phyloP scores from a whole-genome alignment of 2,888 invertebrate genomes.

The Harpalus rufipes region DNA sequence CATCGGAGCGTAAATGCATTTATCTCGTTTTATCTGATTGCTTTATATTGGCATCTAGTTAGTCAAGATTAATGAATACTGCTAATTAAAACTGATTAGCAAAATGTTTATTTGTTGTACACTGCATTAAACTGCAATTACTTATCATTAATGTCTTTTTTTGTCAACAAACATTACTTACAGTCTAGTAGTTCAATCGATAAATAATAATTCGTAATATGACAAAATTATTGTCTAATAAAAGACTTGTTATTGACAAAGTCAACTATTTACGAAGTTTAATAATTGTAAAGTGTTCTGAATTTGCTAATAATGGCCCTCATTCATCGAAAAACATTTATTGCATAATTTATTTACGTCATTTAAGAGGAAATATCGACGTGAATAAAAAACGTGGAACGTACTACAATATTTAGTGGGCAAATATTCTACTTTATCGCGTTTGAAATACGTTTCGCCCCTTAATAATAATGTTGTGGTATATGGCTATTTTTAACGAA shows the following conservation, averaged over 20 bases:
- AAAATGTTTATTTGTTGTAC: background rate
- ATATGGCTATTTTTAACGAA: slow-evolving; percentile 28
- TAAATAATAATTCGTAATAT: too few species aligned
- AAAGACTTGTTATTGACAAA: background rate
- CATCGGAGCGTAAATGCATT: background rate
- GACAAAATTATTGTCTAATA: too few species aligned
- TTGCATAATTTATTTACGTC: slow-evolving; percentile 2
- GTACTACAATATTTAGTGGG: slow-evolving; percentile 17
- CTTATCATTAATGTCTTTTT: background rate
- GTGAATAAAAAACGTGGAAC: background rate
- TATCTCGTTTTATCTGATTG: background rate
- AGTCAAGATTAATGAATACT: background rate
- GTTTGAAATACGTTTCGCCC: slow-evolving; percentile 2
- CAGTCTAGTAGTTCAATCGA: too few species aligned
- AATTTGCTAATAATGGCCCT: background rate
- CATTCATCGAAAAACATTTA: background rate
- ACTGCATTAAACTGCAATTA: background rate
- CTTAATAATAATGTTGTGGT: slow-evolving; percentile 1
- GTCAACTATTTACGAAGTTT: background rate
- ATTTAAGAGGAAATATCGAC: background rate
- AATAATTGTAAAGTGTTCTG: background rate
- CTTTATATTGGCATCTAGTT: background rate
- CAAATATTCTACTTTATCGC: slow-evolving; percentile 11
- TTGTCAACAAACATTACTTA: background rate
- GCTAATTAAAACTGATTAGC: slow-evolving; percentile 3